Base-by-base conservation (phyloP, 1,140 invertebrate species). In the Drosophila repletoides region DNA sequence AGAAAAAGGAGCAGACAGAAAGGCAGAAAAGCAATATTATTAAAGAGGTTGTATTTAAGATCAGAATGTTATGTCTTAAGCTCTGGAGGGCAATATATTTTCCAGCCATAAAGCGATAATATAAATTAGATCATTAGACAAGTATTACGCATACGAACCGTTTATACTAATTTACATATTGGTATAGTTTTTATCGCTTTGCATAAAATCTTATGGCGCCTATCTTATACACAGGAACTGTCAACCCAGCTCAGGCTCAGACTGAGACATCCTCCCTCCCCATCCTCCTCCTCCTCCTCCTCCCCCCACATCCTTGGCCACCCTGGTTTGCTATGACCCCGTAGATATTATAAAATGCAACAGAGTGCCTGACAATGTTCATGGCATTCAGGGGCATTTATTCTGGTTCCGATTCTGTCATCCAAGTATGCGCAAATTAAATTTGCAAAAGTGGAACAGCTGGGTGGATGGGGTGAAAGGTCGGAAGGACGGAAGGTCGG, bases 391-490 rank as follows among this genome's bases (percentile, higher is more conserved):
- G 31, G 38, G 9, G 5, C 46, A 41, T 46, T 33, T 36, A 41
- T 53, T 49, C 24, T 9, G 26, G 48, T 29, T 48, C 52, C 40
- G 29, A 14, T 26, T 33, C 28, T 45, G 46, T 14, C 46, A 33
- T 14, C 7, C 48, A 48, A 48, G 73, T 55, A 83, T 84, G 70
- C 36, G 36, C 17, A 83, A 76, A 73, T 76, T 48, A 77, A 63
- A 72, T 68, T 81, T 65, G 5, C 38, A 34, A 38, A 34, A 34
- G 10, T 21, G 2, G n/a, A n/a, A n/a, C n/a, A n/a, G 28, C 15
- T 12, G 45, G 12, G 26, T 3, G 10, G n/a, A n/a, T n/a, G n/a
- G n/a, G n/a, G n/a, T n/a, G n/a, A n/a, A n/a, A n/a, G n/a, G n/a
- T n/a, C n/a, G n/a, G n/a, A n/a, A n/a, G n/a, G 2, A 14, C 6